Conservation (phyloP, 1,140 invertebrate species). For the Frieseomelitta varia region DNA sequence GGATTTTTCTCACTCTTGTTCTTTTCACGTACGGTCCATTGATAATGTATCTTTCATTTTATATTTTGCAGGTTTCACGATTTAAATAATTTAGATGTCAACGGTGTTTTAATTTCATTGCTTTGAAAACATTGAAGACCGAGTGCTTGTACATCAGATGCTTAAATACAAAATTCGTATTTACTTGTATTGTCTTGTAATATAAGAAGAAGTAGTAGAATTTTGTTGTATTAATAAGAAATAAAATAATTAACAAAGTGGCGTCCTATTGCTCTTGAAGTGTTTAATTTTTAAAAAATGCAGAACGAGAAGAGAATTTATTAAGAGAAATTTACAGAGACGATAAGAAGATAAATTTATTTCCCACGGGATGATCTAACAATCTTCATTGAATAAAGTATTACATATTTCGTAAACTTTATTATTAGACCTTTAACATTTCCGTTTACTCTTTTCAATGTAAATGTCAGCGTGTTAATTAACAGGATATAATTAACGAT, state of each 20-base stretch:
- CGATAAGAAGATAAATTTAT: not conserved
- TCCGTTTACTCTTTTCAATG: constrained; percentile 2
- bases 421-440: constrained; percentile 22
- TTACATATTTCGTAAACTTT: constrained; percentile 12
- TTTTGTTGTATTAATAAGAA: not conserved
- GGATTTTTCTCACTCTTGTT: not conserved
- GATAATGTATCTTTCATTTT: not conserved
- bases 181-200: not conserved
- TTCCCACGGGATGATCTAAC: not conserved
- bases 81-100: not conserved
- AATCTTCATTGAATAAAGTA: not conserved
- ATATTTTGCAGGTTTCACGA: not conserved
- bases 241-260: too few species aligned
- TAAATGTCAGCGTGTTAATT: constrained; percentile 23
- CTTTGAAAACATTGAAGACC: not conserved
- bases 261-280: not conserved
- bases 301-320: too few species aligned
- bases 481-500: constrained; percentile 17
- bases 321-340: too few species aligned
- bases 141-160: too few species aligned
- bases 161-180: not conserved
- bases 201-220: not conserved
- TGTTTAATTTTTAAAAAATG: not conserved
- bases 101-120: not conserved
- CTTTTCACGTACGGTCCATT: not conserved